Conservation (phyloP, 2,888 invertebrate genomes). For the Nudaria mundana region DNA sequence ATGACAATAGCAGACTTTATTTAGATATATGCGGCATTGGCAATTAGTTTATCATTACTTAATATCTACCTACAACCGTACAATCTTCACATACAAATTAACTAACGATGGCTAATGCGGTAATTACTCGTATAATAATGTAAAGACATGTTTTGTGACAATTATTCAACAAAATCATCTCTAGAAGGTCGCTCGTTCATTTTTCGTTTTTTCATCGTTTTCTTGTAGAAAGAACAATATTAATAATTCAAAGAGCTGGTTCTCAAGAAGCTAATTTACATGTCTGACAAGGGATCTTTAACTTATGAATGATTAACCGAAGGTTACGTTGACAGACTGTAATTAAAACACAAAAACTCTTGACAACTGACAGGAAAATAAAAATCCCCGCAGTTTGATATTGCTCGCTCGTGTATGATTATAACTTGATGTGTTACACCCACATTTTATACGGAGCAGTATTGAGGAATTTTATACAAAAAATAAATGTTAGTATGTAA, state of each 20-base stretch:
- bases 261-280: constrained; percentile 41
- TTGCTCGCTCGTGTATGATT: constrained; percentile 10
- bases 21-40: no score
- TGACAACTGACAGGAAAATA: constrained; percentile 28
- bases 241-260: no score
- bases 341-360: constrained; percentile 48
- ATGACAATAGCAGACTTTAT: no score
- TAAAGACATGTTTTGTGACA: no score
- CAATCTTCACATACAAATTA: background rate
- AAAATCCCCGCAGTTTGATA: constrained; percentile 16
- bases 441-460: background rate
- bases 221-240: constrained; percentile 16
- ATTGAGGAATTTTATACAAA: no score
- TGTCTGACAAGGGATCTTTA: constrained; percentile 43
- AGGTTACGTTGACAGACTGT: constrained; percentile 40
- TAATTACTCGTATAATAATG: no score
- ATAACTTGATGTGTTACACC: background rate
- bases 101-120: background rate
- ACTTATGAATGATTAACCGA: constrained; percentile 40
- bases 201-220: no score
- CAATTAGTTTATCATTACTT: no score
- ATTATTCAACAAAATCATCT: constrained; percentile 15
- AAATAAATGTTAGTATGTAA: no score
- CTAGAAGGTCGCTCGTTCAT: constrained; percentile 11
- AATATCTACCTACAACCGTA: no score